Percentiles rank a stretch among this genome's conserved stretches.
Evolutionary conservation across 2,888 invertebrate genomes (phyloP).

Genomic region (Cephus spinipes): DNA sequence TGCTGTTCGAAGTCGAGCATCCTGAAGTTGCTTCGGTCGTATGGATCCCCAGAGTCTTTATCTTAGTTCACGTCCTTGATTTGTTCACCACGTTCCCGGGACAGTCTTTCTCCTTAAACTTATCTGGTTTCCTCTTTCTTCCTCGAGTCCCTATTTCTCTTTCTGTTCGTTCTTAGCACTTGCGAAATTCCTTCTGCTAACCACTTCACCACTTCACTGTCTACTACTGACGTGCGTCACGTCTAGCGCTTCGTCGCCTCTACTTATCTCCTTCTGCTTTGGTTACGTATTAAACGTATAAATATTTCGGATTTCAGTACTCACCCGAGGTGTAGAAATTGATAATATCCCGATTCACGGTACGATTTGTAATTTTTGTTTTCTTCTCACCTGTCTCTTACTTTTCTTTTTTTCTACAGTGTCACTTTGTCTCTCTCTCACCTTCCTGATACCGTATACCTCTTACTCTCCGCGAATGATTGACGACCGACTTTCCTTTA

Average conservation of each 20-base stretch:
- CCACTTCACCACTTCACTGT: slow-evolving; percentile 1
- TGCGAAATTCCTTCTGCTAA: background rate
- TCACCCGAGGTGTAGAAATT: background rate
- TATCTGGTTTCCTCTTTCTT: background rate
- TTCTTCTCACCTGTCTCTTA: slow-evolving; percentile 8
- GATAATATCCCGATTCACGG: background rate
- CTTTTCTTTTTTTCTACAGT: background rate
- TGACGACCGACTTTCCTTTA: background rate
- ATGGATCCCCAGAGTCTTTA: slow-evolving; percentile 10
- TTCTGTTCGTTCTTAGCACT: background rate
- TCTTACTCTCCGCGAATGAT: background rate
- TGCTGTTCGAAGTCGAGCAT: slow-evolving; percentile 60
- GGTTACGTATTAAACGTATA: background rate
- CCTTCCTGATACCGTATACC: background rate
- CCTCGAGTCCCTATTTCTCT: background rate
- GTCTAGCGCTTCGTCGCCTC: slow-evolving; percentile 13
- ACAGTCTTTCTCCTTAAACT: background rate
- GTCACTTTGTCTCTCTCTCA: background rate
- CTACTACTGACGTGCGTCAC: slow-evolving; percentile 13
- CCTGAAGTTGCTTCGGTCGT: slow-evolving; percentile 21
- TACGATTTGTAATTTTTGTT: background rate
- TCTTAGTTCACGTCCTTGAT: background rate
- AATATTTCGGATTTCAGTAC: background rate
- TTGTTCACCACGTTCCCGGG: background rate
- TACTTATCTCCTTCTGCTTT: slow-evolving; percentile 13